Percentiles rank a stretch among this genome's conserved stretches.
Evolutionary conservation across 2,113 vertebrate genomes (phyloP).

Genomic region (Phalacrocorax brasilianus): DNA sequence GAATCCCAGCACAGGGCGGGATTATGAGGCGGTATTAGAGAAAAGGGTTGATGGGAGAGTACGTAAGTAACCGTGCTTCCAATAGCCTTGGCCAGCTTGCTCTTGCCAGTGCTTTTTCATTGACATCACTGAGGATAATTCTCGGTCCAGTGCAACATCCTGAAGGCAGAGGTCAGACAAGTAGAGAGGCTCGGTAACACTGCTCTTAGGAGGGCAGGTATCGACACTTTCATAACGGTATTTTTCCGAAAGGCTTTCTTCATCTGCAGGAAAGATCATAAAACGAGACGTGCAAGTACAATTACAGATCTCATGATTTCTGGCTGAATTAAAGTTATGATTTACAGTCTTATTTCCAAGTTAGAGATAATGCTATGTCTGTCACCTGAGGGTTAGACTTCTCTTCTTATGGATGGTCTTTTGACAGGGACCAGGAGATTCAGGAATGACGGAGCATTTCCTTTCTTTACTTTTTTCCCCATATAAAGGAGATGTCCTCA

Average conservation of each 20-base stretch:
- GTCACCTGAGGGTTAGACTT: neutral
- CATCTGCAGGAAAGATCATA: neutral
- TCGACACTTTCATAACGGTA: neutral
- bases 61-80: neutral
- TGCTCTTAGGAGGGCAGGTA: neutral
- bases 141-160: neutral
- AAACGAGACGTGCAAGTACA: neutral
- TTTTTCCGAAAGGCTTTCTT: neutral
- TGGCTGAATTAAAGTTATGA: neutral
- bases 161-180: neutral
- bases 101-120: neutral
- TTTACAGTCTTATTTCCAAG: neutral
- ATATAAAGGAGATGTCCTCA: neutral
- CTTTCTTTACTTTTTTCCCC: neutral
- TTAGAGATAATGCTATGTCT: neutral
- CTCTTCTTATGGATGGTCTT: neutral
- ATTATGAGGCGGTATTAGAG: neutral
- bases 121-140: neutral
- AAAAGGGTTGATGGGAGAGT: rapidly evolving
- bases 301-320: neutral
- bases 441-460: neutral
- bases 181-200: neutral
- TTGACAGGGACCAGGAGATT: neutral
- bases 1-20: neutral
- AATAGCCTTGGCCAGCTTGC: neutral